A percentile compares a stretch with the other conserved stretches of the same genome.
Evolutionary conservation across 2,888 invertebrate genomes (phyloP).

Genomic region (Phoenoteleia sp.): DNA sequence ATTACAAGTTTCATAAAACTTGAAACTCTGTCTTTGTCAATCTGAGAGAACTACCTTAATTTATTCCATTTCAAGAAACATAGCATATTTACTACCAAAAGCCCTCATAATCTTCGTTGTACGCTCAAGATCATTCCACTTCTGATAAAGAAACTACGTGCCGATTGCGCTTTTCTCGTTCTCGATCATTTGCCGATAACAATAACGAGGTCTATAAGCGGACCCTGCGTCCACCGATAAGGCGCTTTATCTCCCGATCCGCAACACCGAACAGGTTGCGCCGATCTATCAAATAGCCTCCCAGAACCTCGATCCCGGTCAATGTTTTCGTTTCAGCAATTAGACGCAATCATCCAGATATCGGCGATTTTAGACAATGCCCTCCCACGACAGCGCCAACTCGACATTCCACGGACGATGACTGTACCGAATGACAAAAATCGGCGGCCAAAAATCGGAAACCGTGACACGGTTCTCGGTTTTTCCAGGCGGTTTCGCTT

Average conservation of each 20-base stretch:
- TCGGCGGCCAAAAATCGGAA: no score
- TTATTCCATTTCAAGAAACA: no score
- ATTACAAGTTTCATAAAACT: no score
- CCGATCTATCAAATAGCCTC: not conserved
- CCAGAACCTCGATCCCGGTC: constrained; percentile 28
- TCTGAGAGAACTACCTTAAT: no score
- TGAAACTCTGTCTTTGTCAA: no score
- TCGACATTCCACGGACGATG: not conserved
- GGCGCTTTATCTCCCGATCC: constrained; percentile 10
- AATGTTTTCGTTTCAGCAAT: constrained; percentile 26
- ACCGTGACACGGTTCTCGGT: no score
- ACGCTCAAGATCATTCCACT: no score
- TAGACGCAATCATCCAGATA: not conserved
- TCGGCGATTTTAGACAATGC: not conserved
- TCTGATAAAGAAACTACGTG: no score
- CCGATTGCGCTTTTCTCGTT: constrained; percentile 11
- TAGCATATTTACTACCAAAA: no score
- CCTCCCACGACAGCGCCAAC: not conserved
- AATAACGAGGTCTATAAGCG: constrained; percentile 39
- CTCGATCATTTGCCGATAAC: constrained; percentile 29
- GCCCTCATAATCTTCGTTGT: no score
- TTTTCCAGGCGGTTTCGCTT: constrained; percentile 32
- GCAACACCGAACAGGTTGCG: constrained; percentile 22
- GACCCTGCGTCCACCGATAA: constrained; percentile 9
- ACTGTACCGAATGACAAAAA: no score